Evolutionary conservation across 1,140 invertebrate genomes (phyloP).

Genomic region (Saxidomus purpurata): DNA sequence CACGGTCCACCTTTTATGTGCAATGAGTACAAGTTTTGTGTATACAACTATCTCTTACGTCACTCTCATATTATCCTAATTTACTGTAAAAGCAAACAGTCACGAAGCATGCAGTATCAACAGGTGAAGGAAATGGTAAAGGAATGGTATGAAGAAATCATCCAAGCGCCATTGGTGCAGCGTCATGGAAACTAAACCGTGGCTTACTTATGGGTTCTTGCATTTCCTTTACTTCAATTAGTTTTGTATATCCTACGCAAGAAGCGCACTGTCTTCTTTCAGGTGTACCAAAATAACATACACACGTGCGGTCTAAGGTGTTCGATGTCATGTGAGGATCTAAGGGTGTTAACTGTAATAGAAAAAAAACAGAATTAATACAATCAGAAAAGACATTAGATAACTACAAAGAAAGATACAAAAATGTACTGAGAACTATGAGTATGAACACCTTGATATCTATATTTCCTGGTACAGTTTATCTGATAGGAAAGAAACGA

Average conservation of each 20-base stretch:
- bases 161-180: background rate
- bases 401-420: no score
- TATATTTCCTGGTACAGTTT: no score
- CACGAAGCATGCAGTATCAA: background rate
- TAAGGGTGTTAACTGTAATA: slow-evolving; percentile 27
- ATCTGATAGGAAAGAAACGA: no score
- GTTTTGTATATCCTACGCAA: background rate
- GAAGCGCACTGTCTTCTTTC: background rate
- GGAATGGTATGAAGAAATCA: background rate
- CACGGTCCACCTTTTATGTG: no score
- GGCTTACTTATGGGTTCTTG: slow-evolving; percentile 3
- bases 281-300: slow-evolving; percentile 19
- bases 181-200: background rate
- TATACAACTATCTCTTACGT: no score
- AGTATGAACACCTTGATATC: no score
- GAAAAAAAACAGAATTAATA: background rate
- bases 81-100: background rate
- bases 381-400: no score
- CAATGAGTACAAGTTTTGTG: no score
- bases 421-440: no score
- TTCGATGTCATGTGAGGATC: background rate
- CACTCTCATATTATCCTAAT: no score
- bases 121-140: background rate
- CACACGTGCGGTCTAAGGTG: background rate
- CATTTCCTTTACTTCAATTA: background rate